Evolutionary conservation across 2,888 invertebrate genomes (phyloP).

Genomic region (Rapana venosa): DNA sequence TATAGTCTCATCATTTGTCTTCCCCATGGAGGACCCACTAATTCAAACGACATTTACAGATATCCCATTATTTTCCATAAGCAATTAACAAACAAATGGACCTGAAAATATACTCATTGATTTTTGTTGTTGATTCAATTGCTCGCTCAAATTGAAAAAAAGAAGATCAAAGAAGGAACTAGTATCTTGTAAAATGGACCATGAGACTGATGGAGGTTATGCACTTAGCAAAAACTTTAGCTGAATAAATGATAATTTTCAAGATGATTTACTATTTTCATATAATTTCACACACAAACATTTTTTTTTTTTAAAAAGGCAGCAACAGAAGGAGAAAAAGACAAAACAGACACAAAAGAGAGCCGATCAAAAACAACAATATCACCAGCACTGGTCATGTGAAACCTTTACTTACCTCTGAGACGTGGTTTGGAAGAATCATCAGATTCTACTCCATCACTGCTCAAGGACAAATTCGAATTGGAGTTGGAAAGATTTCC

Average conservation of each 20-base stretch:
- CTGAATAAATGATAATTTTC: neutral
- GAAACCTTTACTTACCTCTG: constrained; percentile 35
- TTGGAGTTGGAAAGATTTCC: constrained; percentile 50
- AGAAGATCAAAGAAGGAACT: too few species aligned
- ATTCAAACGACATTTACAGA: too few species aligned
- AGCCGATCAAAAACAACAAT: neutral
- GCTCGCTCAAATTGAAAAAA: too few species aligned
- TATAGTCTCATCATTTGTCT: too few species aligned
- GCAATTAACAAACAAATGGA: too few species aligned
- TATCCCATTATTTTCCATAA: too few species aligned
- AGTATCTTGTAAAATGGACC: too few species aligned
- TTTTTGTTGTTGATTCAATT: too few species aligned
- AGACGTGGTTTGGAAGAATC: constrained; percentile 46
- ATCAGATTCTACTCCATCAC: constrained; percentile 48
- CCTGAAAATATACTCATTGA: too few species aligned
- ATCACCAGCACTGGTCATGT: neutral
- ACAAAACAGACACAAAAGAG: neutral
- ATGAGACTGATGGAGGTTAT: too few species aligned
- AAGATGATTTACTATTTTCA: neutral
- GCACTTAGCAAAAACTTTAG: neutral
- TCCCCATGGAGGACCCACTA: too few species aligned
- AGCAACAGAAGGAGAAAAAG: neutral
- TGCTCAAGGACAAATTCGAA: constrained; percentile 52
- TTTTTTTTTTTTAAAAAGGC: neutral
- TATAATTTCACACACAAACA: neutral